Evolutionary conservation across 2,888 invertebrate genomes (phyloP), one percentile per base, ranked within the genome.

Genomic region (Electrophaes corylata): DNA sequence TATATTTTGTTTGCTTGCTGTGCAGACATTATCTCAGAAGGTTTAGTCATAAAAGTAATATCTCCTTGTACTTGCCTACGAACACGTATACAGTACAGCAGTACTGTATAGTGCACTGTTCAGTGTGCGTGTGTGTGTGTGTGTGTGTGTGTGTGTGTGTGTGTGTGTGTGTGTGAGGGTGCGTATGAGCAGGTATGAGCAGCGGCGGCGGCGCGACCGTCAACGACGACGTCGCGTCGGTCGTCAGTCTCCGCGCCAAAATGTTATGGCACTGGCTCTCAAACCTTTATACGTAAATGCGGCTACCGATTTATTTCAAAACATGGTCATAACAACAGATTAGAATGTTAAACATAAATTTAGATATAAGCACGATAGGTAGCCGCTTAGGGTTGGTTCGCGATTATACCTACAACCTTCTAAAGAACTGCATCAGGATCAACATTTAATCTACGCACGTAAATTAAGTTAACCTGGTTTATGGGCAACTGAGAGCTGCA

Each of bases 161-260:
- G 44, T 29, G 44, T 44, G 37, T 12, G 19, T 3, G 12, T 26
- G 19, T 20, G 10, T 6, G n/a, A n/a, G n/a, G n/a, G n/a, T n/a
- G n/a, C n/a, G n/a, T n/a, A n/a, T n/a, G n/a, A n/a, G n/a, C n/a
- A n/a, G n/a, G n/a, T n/a, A n/a, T n/a, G n/a, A n/a, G n/a, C n/a
- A n/a, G n/a, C n/a, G n/a, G 43, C 19, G 53, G 40, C 46, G 53
- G 52, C 52, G 45, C 45, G 19, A 19, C 52, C 39, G 29, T 18
- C 39, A 37, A 23, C 26, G 29, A 5, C 11, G 12, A 10, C 14
- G 12, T 1, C 47, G 47, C 47, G 47, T 16, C 20, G 20, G 35
- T 31, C 53, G 41, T 31, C 39, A 46, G 39, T 18, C 39, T 20
- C 39, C 39, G 45, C n/a, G 39, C 46, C 45, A 39, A 19, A 23